These are phyloP conservation scores for Hoplodrina blanda DNA, from an alignment of 2,888 invertebrate genomes.

Conservation along the genomic window DNA sequence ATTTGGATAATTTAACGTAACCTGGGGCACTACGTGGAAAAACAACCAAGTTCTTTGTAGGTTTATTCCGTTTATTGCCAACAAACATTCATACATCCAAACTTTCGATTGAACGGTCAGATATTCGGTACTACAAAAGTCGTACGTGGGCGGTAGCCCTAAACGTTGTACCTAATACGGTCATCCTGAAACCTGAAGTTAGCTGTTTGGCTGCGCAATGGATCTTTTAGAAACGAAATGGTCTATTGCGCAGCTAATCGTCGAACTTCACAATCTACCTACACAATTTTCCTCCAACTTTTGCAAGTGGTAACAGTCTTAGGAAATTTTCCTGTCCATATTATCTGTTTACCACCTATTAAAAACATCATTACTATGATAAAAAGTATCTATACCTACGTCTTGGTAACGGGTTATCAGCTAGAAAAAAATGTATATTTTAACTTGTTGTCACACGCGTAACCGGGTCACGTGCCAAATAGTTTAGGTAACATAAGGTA, in stretches of 20 bases:
- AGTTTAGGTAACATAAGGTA: neutral
- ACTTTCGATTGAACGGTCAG: too few species aligned
- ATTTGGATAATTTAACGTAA: conserved; percentile 5
- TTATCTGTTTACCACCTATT: conserved; percentile 18
- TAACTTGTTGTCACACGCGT: conserved; percentile 33
- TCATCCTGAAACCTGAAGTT: too few species aligned
- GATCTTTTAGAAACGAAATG: too few species aligned
- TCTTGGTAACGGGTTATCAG: conserved; percentile 50
- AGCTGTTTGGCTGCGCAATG: too few species aligned
- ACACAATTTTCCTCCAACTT: neutral
- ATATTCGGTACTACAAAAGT: too few species aligned
- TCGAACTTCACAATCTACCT: too few species aligned
- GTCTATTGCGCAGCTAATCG: too few species aligned
- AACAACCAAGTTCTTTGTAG: conserved; percentile 1
- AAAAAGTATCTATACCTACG: conserved; percentile 14
- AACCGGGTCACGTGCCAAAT: conserved; percentile 37
- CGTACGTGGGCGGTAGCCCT: too few species aligned
- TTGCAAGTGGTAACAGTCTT: neutral
- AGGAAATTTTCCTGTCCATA: conserved; percentile 12
- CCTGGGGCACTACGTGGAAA: neutral
- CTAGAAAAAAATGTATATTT: conserved; percentile 41
- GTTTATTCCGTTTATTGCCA: neutral
- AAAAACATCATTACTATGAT: conserved; percentile 16
- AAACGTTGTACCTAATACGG: too few species aligned
- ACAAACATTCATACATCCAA: too few species aligned